Percentiles rank a stretch among this genome's conserved stretches.
Evolutionary conservation across 2,113 vertebrate species (phyloP).

Genomic region (Peucedramus taeniatus): DNA sequence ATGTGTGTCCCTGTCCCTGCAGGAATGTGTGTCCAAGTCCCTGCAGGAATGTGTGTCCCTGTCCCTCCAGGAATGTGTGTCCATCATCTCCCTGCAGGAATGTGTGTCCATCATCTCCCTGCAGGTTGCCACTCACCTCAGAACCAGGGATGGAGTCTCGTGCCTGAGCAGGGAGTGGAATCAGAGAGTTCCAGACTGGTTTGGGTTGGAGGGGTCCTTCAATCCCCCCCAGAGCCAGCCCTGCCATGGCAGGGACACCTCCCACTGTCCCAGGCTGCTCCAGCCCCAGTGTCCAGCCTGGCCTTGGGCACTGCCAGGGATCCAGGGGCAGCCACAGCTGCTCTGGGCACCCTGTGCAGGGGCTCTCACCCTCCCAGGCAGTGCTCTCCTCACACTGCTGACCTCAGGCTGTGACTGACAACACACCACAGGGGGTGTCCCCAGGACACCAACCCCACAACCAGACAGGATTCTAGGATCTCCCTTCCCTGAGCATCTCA

Average conservation of each 20-base stretch:
- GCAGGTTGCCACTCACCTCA: accelerated
- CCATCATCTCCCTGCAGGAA: neutral
- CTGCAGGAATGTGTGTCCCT: neutral
- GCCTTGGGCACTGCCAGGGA: neutral
- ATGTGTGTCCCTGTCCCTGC: neutral
- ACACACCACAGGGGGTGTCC: accelerated
- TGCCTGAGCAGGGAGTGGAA: neutral
- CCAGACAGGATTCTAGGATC: neutral
- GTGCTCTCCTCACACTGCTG: accelerated
- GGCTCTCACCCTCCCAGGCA: neutral
- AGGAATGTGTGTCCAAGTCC: neutral
- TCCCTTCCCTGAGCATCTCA: neutral
- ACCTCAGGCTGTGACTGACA: neutral
- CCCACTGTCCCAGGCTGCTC: neutral
- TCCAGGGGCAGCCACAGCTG: neutral
- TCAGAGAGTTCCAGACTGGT: neutral
- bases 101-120: neutral
- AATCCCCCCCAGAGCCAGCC: accelerated
- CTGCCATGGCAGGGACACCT: neutral
- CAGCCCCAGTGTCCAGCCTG: neutral
- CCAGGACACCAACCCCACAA: neutral
- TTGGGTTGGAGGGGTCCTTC: accelerated
- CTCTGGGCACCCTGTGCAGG: neutral
- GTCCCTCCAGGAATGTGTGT: neutral
- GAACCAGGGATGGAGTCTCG: accelerated